Conservation (phyloP, 2,797 vertebrate genomes). For the Tapera naevia region DNA sequence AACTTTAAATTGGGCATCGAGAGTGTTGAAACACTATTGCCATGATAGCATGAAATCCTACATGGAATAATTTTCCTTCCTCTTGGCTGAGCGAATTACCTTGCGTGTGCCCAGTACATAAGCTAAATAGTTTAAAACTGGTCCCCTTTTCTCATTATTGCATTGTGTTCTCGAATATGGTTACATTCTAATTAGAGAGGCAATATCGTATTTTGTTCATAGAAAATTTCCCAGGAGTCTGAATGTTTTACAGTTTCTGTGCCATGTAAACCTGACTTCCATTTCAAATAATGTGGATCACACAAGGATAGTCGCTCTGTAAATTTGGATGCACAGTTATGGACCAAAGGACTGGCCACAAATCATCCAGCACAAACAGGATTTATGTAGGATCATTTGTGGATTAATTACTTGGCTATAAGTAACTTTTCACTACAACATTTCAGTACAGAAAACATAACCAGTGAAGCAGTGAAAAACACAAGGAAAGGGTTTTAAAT, state of each 20-base stretch:
- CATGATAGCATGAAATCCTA: not conserved
- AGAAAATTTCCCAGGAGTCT: not conserved
- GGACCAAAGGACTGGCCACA: constrained; percentile 7
- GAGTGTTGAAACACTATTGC: not conserved
- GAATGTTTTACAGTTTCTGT: not conserved
- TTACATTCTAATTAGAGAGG: not conserved
- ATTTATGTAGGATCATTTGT: constrained; percentile 27
- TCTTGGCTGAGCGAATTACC: not conserved
- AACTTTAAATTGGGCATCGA: not conserved
- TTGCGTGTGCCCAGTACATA: not conserved
- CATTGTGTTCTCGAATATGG: not conserved
- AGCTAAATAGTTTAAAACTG: not conserved
- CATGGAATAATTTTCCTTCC: not conserved
- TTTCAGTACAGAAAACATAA: constrained; percentile 20
- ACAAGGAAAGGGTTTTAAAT: not conserved
- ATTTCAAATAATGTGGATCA: not conserved
- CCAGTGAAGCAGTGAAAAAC: constrained; percentile 1
- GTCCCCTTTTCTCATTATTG: not conserved
- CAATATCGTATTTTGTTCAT: not conserved
- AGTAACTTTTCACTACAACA: not conserved
- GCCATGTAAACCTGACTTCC: not conserved
- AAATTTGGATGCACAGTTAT: constrained; percentile 1
- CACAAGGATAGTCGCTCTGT: not conserved
- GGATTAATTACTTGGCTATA: not conserved
- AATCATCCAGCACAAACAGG: not conserved